Conservation (phyloP, 2,888 invertebrate genomes). For the Trachelus stipa region DNA sequence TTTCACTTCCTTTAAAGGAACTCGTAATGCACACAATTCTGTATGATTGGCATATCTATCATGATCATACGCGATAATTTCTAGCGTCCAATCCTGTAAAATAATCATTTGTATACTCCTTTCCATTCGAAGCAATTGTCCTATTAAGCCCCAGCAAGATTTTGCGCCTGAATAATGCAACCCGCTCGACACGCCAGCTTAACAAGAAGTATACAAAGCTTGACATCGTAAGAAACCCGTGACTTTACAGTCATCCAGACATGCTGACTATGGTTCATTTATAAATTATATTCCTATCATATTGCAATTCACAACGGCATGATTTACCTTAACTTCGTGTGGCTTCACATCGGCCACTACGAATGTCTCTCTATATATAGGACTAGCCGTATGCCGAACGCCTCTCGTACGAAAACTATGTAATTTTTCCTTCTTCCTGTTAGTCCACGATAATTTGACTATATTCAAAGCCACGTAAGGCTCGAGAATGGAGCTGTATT, state of each 20-base stretch:
- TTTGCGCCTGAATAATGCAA: background rate
- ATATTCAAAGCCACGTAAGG: constrained; percentile 62
- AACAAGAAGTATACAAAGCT: background rate
- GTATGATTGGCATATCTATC: constrained; percentile 68
- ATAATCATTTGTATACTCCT: background rate
- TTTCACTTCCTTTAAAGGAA: constrained; percentile 64
- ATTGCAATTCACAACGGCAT: background rate
- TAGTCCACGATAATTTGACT: constrained; percentile 59
- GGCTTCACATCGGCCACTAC: constrained; percentile 60
- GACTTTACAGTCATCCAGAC: background rate
- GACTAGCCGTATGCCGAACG: constrained; percentile 63
- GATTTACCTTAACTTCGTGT: constrained; percentile 61
- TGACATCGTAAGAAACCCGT: background rate
- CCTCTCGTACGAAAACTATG: constrained; percentile 64
- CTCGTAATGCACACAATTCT: constrained; percentile 64
- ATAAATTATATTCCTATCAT: background rate
- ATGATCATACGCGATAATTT: constrained; percentile 65
- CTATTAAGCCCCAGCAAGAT: background rate
- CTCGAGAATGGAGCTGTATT: constrained; percentile 65
- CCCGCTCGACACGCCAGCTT: background rate
- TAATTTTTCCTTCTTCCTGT: constrained; percentile 58
- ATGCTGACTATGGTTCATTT: background rate
- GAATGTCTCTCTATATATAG: constrained; percentile 66
- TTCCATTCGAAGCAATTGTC: background rate
- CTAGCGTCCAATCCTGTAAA: constrained; percentile 65